Percentiles rank a stretch among this genome's conserved stretches.
phyloP scores from a whole-genome alignment of 2,113 vertebrate species.

The Noctilio leporinus region DNA sequence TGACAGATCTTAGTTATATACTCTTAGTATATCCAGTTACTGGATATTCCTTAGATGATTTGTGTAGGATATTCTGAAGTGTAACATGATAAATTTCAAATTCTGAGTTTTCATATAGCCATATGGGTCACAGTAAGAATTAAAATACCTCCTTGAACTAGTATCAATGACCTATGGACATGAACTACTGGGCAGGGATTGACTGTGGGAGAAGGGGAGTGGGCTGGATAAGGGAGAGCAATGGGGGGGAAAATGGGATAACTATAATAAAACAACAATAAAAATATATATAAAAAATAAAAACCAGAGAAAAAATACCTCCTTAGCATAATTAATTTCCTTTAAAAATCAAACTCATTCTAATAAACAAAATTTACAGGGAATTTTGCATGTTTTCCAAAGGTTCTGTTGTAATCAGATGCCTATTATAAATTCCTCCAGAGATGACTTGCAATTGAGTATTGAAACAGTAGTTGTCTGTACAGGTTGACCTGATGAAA shows the following conservation, averaged over 20 bases:
- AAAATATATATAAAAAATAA: too few species aligned
- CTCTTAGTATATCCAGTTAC: neutral
- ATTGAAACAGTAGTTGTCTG: neutral
- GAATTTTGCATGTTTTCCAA: neutral
- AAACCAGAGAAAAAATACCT: too few species aligned
- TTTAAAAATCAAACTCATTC: neutral
- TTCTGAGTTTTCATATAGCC: neutral
- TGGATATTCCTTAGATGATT: neutral
- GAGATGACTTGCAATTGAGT: neutral
- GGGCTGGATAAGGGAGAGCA: too few species aligned
- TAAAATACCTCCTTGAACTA: neutral
- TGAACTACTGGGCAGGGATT: too few species aligned
- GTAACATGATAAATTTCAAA: neutral
- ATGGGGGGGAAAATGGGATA: too few species aligned
- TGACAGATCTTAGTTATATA: neutral
- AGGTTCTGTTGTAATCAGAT: neutral
- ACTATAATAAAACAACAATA: too few species aligned
- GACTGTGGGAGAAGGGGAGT: too few species aligned
- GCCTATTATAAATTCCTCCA: neutral
- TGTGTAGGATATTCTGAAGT: neutral
- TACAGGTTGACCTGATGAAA: neutral
- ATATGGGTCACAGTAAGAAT: neutral
- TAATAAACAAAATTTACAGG: neutral
- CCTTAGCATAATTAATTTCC: neutral
- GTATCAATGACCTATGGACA: too few species aligned